A percentile compares a stretch with the other conserved stretches of the same genome.
Conservation (phyloP, 2,797 vertebrate species). For the Sitta carolinensis region DNA sequence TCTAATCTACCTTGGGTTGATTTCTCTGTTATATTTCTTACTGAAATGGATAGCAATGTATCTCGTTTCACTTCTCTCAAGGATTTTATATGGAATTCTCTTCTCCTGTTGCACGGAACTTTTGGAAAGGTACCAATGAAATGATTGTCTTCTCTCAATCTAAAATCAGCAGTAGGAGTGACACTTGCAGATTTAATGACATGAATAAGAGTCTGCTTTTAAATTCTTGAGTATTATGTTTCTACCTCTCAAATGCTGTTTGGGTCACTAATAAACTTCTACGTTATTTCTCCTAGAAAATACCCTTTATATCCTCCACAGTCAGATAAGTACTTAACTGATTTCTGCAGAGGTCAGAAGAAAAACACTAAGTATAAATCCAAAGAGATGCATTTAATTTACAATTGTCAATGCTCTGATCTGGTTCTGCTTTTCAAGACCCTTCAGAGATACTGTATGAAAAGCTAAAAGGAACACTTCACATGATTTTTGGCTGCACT, state of each 20-base stretch:
- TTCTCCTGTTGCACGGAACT: not conserved
- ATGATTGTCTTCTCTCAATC: not conserved
- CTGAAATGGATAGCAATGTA: not conserved
- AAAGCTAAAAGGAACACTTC: not conserved
- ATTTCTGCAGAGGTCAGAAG: not conserved
- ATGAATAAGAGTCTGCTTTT: not conserved
- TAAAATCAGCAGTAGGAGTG: not conserved
- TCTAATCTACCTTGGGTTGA: not conserved
- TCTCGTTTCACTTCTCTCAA: not conserved
- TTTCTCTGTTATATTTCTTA: constrained; percentile 22
- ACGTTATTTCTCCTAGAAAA: not conserved
- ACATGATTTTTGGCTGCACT: not conserved
- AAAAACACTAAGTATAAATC: not conserved
- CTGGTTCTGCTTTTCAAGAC: not conserved
- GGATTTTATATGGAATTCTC: not conserved
- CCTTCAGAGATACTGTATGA: not conserved
- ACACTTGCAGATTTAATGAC: not conserved
- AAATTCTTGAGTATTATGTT: not conserved
- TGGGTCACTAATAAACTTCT: not conserved
- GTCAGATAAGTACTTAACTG: not conserved
- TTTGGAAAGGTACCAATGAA: not conserved
- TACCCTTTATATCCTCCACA: not conserved
- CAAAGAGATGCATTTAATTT: not conserved
- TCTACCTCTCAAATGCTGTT: not conserved
- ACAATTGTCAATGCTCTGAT: not conserved